A percentile compares a stretch with the other conserved stretches of the same genome.
Evolutionary conservation across 1,140 invertebrate genomes (phyloP).

Genomic region (Ceratina australensis): DNA sequence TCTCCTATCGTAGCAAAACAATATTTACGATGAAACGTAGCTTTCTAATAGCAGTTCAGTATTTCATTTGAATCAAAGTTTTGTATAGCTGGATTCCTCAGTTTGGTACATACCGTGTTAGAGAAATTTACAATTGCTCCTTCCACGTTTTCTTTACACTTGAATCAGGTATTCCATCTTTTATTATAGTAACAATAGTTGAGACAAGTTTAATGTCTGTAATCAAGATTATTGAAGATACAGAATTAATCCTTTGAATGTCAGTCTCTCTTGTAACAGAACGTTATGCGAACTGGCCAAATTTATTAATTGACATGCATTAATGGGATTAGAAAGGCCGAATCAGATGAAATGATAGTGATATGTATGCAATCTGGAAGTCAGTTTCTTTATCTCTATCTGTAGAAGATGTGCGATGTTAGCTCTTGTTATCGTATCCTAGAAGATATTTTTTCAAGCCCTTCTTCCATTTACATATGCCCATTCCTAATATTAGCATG

Average conservation of each 20-base stretch:
- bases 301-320: neutral
- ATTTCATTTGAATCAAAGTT: no score
- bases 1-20: neutral
- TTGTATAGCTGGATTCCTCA: no score
- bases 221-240: constrained; percentile 1
- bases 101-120: no score
- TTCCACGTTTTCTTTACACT: neutral
- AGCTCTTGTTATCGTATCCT: neutral
- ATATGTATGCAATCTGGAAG: neutral
- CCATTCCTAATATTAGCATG: no score
- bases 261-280: neutral
- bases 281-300: neutral
- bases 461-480: no score
- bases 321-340: neutral
- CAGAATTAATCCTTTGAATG: constrained; percentile 3
- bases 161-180: neutral
- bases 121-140: no score
- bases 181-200: neutral
- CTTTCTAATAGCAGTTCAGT: no score
- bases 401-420: no score
- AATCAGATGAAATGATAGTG: neutral
- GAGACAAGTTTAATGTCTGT: neutral
- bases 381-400: neutral
- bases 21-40: no score
- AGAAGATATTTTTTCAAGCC: neutral